These are phyloP conservation scores for Halcyon smyrnensis DNA, from an alignment of 2,797 vertebrate species.

Conservation along the genomic window DNA sequence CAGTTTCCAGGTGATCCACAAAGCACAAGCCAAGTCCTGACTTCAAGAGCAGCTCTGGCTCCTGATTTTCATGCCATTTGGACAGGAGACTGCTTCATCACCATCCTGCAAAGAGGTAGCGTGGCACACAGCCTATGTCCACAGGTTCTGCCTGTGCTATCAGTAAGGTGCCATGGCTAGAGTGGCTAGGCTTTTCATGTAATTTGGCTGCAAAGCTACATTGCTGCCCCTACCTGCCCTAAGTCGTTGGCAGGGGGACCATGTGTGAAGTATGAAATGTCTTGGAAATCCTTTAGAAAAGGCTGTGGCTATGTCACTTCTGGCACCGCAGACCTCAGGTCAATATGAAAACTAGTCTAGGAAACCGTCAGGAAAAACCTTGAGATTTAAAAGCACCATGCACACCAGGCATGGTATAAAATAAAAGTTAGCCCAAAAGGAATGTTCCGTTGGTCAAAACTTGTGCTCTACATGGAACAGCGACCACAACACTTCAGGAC, in stretches of 20 bases:
- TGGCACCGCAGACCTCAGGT: not conserved
- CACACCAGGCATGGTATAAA: not conserved
- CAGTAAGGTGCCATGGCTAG: not conserved
- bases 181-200: not conserved
- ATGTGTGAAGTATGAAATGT: rapidly evolving
- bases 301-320: not conserved
- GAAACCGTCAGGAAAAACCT: not conserved
- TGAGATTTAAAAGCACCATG: not conserved
- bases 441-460: not conserved
- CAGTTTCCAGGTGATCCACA: not conserved
- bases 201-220: not conserved
- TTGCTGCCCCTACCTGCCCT: not conserved
- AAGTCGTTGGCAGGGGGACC: rapidly evolving
- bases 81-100: not conserved
- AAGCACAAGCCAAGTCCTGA: not conserved
- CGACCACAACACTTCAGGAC: not conserved
- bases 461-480: not conserved
- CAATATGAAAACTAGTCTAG: not conserved
- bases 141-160: not conserved
- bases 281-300: not conserved
- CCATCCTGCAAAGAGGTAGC: not conserved
- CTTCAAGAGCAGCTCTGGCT: not conserved
- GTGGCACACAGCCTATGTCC: not conserved
- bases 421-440: not conserved
- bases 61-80: not conserved